A percentile compares a stretch with the other conserved stretches of the same genome.
Conservation (phyloP, 2,113 vertebrate genomes). For the Hypomesus transpacificus region DNA sequence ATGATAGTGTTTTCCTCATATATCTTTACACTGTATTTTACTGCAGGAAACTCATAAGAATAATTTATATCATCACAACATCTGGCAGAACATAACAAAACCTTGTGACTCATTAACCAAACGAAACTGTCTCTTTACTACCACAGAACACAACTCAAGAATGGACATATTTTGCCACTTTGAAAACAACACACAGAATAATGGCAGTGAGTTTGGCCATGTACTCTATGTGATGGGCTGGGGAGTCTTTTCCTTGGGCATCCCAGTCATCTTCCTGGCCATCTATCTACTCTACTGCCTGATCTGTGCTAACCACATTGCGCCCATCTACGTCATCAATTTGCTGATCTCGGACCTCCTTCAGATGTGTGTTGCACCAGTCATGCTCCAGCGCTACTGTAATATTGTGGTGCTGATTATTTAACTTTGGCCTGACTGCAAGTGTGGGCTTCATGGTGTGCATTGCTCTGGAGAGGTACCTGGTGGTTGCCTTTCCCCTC, state of each 20-base stretch:
- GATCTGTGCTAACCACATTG: conserved; percentile 17
- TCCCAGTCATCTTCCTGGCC: conserved; percentile 17
- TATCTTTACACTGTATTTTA: too few relatives aligned
- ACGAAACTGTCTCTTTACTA: not conserved
- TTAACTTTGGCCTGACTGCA: conserved; percentile 15
- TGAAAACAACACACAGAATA: not conserved
- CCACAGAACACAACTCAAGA: not conserved
- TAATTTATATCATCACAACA: too few relatives aligned
- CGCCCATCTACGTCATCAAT: conserved; percentile 31
- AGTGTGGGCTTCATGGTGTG: conserved; percentile 32
- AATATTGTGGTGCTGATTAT: not conserved
- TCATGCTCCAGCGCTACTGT: not conserved
- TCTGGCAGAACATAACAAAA: too few relatives aligned
- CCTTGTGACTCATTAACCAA: too few relatives aligned
- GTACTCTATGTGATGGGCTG: not conserved
- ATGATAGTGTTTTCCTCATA: too few relatives aligned
- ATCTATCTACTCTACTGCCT: conserved; percentile 19
- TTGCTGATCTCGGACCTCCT: conserved; percentile 30
- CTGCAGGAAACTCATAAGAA: too few relatives aligned
- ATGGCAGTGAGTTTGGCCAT: not conserved
- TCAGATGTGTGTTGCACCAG: conserved; percentile 13
- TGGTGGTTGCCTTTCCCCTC: conserved; percentile 22
- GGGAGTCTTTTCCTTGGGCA: conserved; percentile 14
- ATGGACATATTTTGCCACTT: not conserved
- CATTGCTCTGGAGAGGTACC: conserved; percentile 32